These are phyloP conservation scores for Xestia c-nigrum DNA, from an alignment of 2,888 invertebrate species.

Conservation along the genomic window DNA sequence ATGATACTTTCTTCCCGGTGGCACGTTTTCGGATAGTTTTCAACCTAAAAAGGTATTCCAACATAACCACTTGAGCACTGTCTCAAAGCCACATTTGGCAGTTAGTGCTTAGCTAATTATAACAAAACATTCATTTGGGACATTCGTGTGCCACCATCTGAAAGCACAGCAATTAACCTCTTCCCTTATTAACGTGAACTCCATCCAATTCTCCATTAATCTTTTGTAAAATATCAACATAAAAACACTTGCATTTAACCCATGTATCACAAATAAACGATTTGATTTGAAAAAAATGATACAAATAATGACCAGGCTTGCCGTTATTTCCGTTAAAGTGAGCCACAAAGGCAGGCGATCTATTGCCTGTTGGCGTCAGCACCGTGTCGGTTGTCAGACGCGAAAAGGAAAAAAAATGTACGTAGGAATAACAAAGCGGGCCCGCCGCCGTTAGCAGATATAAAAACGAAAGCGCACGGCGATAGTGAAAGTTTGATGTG, in stretches of 20 bases:
- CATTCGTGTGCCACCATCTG: background rate
- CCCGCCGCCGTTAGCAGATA: slow-evolving; percentile 81
- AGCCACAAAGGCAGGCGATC: slow-evolving; percentile 46
- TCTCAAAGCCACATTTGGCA: background rate
- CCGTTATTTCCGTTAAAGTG: slow-evolving; percentile 59
- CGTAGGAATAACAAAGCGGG: slow-evolving; percentile 84
- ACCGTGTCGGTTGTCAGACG: slow-evolving; percentile 69
- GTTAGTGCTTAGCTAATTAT: background rate
- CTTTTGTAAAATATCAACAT: background rate
- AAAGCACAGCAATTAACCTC: background rate
- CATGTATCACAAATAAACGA: no score
- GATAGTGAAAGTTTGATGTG: slow-evolving; percentile 91
- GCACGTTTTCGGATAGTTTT: background rate
- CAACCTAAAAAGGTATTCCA: background rate
- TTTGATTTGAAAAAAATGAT: no score
- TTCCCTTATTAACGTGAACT: background rate
- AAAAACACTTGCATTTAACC: no score
- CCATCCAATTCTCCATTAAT: no score
- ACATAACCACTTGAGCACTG: background rate
- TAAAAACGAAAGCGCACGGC: slow-evolving; percentile 89
- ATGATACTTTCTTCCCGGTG: background rate
- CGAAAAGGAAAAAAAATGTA: slow-evolving; percentile 73
- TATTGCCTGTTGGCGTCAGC: slow-evolving; percentile 56
- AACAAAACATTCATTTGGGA: background rate
- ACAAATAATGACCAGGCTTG: slow-evolving; percentile 16